These are phyloP conservation scores for Isurus oxyrinchus DNA, from an alignment of 2,113 vertebrate genomes.

Conservation along the genomic window DNA sequence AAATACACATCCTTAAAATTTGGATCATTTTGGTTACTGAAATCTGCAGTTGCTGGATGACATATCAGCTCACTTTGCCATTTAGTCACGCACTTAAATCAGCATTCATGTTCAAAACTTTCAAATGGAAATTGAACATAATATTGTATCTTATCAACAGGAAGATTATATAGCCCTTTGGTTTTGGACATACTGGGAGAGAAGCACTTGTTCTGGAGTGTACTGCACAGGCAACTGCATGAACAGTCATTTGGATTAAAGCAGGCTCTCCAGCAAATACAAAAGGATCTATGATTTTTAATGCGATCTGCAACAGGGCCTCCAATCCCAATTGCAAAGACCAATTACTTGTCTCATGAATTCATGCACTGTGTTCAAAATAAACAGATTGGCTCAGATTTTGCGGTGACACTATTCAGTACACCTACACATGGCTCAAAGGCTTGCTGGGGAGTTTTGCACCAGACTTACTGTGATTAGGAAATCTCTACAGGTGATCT, in stretches of 20 bases:
- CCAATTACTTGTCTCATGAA: neutral
- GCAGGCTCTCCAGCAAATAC: neutral
- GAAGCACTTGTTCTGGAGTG: neutral
- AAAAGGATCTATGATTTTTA: neutral
- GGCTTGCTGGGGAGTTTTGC: neutral
- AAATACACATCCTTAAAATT: neutral
- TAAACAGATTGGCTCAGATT: neutral
- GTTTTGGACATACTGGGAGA: neutral
- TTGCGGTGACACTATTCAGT: neutral
- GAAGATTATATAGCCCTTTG: neutral
- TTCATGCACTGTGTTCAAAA: neutral
- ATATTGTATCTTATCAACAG: neutral
- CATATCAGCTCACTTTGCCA: neutral
- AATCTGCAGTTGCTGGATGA: neutral
- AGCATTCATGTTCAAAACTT: neutral
- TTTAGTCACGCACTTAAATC: neutral
- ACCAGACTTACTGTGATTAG: neutral
- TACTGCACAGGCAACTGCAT: neutral
- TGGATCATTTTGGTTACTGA: conserved; percentile 3
- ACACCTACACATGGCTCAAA: neutral
- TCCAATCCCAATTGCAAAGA: neutral
- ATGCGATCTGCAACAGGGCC: neutral
- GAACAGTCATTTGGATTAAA: neutral
- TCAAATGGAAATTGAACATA: neutral
- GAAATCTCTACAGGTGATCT: neutral